Evolutionary conservation across 2,797 vertebrate species (phyloP).

Genomic region (Hippocampus kuda): DNA sequence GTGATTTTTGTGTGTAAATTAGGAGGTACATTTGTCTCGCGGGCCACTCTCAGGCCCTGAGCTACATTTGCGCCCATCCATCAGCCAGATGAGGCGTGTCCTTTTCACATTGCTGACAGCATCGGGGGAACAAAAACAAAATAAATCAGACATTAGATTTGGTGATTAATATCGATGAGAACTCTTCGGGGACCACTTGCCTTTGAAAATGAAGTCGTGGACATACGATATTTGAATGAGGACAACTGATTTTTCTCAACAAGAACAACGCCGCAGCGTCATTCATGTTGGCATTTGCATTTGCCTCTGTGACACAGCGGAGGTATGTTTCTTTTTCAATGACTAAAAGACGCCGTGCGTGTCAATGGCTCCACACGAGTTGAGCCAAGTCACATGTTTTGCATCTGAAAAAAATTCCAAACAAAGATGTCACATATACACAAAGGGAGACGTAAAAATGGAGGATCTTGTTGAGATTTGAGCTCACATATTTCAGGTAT

Average conservation of each 20-base stretch:
- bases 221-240: slow-evolving; percentile 60
- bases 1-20: slow-evolving; percentile 21
- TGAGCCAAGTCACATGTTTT: neutral
- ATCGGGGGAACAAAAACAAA: slow-evolving; percentile 32
- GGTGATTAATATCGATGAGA: slow-evolving; percentile 72
- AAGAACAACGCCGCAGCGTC: slow-evolving; percentile 15
- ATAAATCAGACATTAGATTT: slow-evolving; percentile 56
- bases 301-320: slow-evolving; percentile 6
- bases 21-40: slow-evolving; percentile 58
- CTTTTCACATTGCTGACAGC: slow-evolving; percentile 65
- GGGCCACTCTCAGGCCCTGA: slow-evolving; percentile 55
- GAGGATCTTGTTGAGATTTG: too few relatives aligned
- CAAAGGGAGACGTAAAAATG: too few relatives aligned
- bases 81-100: slow-evolving; percentile 63
- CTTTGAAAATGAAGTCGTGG: slow-evolving; percentile 51
- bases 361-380: neutral
- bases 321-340: neutral
- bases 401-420: neutral
- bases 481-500: neutral
- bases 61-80: slow-evolving; percentile 58
- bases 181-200: slow-evolving; percentile 45
- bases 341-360: neutral
- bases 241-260: slow-evolving; percentile 45
- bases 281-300: slow-evolving; percentile 22
- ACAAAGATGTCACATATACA: too few relatives aligned